phyloP scores from a whole-genome alignment of 2,888 invertebrate genomes.

The Limenitis arthemis region DNA sequence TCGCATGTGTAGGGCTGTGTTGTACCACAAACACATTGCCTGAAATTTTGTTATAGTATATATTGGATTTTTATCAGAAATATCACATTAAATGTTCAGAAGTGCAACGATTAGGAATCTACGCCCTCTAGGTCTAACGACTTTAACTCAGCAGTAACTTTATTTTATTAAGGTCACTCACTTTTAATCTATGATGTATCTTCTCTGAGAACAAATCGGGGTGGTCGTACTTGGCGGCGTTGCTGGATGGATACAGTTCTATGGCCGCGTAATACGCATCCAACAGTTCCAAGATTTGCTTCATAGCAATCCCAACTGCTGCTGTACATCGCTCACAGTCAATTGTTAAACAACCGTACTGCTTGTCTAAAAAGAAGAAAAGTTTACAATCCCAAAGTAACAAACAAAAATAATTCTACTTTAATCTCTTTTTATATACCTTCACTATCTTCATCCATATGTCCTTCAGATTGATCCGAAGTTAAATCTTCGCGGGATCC shows the following conservation, averaged over 20 bases:
- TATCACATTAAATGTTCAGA: too few species aligned
- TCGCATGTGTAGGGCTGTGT: conserved; percentile 88
- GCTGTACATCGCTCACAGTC: conserved; percentile 80
- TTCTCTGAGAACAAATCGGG: conserved; percentile 76
- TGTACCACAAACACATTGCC: conserved; percentile 74
- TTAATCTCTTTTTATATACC: neutral
- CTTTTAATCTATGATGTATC: conserved; percentile 78
- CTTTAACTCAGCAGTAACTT: neutral
- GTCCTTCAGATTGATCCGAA: conserved; percentile 9
- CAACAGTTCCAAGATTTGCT: conserved; percentile 80
- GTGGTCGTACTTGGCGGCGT: conserved; percentile 83
- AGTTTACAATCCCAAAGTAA: neutral
- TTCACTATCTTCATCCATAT: neutral
- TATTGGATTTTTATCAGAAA: too few species aligned
- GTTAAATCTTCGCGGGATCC: conserved; percentile 37
- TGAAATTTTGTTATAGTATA: neutral
- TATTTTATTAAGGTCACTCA: conserved; percentile 23
- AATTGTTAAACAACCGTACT: conserved; percentile 78
- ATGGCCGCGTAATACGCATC: conserved; percentile 83
- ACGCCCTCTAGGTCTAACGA: too few species aligned
- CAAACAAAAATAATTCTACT: neutral
- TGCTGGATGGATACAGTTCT: conserved; percentile 86
- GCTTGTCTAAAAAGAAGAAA: neutral
- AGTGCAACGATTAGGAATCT: too few species aligned
- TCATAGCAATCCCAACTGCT: conserved; percentile 81